Conservation (phyloP, 35 echinoderm and acorn worm species). For the Acanthaster planci region DNA sequence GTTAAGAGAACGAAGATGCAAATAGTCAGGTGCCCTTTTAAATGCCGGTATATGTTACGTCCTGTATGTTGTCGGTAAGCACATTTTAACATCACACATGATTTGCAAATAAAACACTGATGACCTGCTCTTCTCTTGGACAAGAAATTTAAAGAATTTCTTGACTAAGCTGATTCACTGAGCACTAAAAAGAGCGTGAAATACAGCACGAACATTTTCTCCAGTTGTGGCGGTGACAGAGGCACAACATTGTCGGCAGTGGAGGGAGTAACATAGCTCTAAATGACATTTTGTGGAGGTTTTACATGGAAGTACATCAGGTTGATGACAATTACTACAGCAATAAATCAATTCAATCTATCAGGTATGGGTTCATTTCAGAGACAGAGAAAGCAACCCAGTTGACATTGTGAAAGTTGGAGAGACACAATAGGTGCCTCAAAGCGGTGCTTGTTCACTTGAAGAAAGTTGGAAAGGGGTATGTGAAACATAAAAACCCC, state of each 20-base stretch:
- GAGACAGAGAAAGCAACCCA: neutral
- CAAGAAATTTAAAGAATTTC: neutral
- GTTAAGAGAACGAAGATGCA: too few species aligned
- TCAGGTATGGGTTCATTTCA: conserved; percentile 44
- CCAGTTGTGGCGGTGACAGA: neutral
- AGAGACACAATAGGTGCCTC: too few species aligned
- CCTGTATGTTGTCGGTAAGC: too few species aligned
- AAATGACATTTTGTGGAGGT: neutral
- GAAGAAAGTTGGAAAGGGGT: neutral
- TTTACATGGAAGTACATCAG: conserved; percentile 27
- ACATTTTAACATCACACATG: too few species aligned
- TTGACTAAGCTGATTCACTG: neutral
- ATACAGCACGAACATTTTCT: too few species aligned
- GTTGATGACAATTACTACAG: too few species aligned
- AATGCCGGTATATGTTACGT: too few species aligned
- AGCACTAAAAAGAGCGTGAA: conserved; percentile 5
- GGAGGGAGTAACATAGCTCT: neutral
- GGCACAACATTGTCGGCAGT: neutral
- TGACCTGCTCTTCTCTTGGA: too few species aligned
- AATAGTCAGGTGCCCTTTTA: too few species aligned
- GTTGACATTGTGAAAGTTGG: too few species aligned
- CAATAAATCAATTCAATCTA: neutral
- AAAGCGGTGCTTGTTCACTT: conserved; percentile 17
- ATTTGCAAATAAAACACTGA: too few species aligned
- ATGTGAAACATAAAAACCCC: neutral